Evolutionary conservation across 2,888 invertebrate species (phyloP).

Genomic region (Brachyptera putata): DNA sequence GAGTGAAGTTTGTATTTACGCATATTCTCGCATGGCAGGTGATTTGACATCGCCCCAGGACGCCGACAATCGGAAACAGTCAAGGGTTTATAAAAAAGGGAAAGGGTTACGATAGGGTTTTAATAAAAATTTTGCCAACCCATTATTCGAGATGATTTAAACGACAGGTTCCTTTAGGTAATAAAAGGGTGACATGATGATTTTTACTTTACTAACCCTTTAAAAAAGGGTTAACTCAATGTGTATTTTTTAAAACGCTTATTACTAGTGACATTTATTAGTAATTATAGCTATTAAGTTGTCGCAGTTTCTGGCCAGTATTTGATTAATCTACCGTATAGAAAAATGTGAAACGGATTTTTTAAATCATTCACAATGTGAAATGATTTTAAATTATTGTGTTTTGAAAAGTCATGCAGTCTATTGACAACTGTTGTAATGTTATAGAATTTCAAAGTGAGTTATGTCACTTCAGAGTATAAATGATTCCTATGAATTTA

Average conservation of each 20-base stretch:
- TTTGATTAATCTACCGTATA: not conserved
- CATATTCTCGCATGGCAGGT: too few species aligned
- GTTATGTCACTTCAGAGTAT: too few species aligned
- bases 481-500: too few species aligned
- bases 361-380: not conserved
- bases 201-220: not conserved
- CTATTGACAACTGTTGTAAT: too few species aligned
- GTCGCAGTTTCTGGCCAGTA: not conserved
- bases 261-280: not conserved
- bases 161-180: too few species aligned
- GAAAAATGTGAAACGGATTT: not conserved
- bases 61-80: too few species aligned
- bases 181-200: not conserved
- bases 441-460: too few species aligned
- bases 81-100: too few species aligned
- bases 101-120: not conserved
- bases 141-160: not conserved
- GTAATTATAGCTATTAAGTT: constrained; percentile 1
- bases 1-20: too few species aligned
- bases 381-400: too few species aligned
- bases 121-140: not conserved
- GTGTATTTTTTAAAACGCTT: not conserved
- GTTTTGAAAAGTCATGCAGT: too few species aligned
- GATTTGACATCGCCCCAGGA: too few species aligned
- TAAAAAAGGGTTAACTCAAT: not conserved